Evolutionary conservation across 2,888 invertebrate genomes (phyloP), one percentile per base, ranked within the genome.

Genomic region (Zygogramma bicolorata): DNA sequence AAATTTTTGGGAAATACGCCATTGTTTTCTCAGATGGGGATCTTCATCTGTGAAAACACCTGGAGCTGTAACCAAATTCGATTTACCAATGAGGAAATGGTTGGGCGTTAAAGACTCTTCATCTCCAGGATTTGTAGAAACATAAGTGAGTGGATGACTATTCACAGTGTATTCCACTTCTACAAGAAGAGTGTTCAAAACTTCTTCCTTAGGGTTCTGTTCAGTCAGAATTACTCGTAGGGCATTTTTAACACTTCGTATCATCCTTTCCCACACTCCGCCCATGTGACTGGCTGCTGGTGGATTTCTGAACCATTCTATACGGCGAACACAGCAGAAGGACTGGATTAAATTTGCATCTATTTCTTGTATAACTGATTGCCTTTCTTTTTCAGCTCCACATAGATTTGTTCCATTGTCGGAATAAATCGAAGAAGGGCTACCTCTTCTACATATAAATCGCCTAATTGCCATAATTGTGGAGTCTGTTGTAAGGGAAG

Each of bases 101-200:
- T n/a, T n/a, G n/a, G n/a, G n/a, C n/a, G n/a, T n/a, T n/a, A n/a
- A n/a, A n/a, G n/a, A n/a, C n/a, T n/a, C n/a, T n/a, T n/a, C n/a
- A n/a, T n/a, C n/a, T n/a, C n/a, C n/a, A n/a, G n/a, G n/a, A n/a
- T n/a, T n/a, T n/a, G n/a, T n/a, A n/a, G n/a, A n/a, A n/a, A n/a
- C n/a, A n/a, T n/a, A n/a, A n/a, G n/a, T n/a, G n/a, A n/a, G n/a
- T n/a, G n/a, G n/a, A n/a, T n/a, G n/a, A n/a, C n/a, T n/a, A n/a
- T n/a, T n/a, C n/a, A n/a, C n/a, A n/a, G n/a, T n/a, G n/a, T 34
- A 34, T 3, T 34, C 31, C 4, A 31, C 62, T 20, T 66, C 66
- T 13, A 27, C 34, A 10, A 66, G 18, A 22, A 66, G 49, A 22
- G 66, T n/a, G n/a, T n/a, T n/a, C 15, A 66, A 57, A n/a, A 66